Evolutionary conservation across 2,888 invertebrate genomes (phyloP).

Genomic region (Carpatolechia fugitivella): DNA sequence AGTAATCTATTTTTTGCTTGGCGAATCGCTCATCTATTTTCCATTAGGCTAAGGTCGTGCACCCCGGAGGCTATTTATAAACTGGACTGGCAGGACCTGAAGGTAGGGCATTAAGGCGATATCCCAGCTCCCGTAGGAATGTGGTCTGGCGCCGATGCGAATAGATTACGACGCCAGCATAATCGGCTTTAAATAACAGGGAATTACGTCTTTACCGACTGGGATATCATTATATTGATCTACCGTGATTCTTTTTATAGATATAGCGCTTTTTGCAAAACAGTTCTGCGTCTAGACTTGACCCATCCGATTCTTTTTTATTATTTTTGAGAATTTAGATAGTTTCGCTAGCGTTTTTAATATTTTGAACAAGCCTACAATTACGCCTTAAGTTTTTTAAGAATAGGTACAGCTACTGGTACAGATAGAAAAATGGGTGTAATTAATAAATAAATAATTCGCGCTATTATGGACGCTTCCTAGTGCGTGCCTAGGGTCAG

Average conservation of each 20-base stretch:
- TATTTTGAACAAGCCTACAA: too few species aligned
- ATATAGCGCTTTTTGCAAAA: constrained; percentile 1
- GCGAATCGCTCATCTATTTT: constrained; percentile 42
- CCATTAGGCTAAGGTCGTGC: constrained; percentile 48
- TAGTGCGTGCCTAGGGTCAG: constrained; percentile 46
- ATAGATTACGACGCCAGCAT: constrained; percentile 54
- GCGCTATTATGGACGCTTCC: constrained; percentile 52
- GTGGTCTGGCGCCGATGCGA: constrained; percentile 69
- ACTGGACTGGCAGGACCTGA: constrained; percentile 46
- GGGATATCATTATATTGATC: constrained; percentile 11
- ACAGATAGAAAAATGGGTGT: too few species aligned
- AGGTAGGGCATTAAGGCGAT: constrained; percentile 64
- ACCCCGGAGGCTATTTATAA: constrained; percentile 60
- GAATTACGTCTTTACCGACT: constrained; percentile 3
- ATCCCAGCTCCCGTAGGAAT: constrained; percentile 68
- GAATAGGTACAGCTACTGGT: too few species aligned
- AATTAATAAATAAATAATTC: constrained; percentile 21
- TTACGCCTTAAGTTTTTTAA: not conserved
- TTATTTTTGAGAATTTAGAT: too few species aligned
- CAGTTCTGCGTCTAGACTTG: not conserved
- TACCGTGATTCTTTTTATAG: constrained; percentile 5
- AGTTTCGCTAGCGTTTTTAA: too few species aligned
- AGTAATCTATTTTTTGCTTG: constrained; percentile 26
- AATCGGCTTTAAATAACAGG: constrained; percentile 45
- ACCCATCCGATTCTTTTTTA: not conserved